Percentiles rank a stretch among this genome's conserved stretches.
These are phyloP conservation scores for Chaetura pelagica DNA, from an alignment of 2,113 vertebrate species.

Conservation along the genomic window DNA sequence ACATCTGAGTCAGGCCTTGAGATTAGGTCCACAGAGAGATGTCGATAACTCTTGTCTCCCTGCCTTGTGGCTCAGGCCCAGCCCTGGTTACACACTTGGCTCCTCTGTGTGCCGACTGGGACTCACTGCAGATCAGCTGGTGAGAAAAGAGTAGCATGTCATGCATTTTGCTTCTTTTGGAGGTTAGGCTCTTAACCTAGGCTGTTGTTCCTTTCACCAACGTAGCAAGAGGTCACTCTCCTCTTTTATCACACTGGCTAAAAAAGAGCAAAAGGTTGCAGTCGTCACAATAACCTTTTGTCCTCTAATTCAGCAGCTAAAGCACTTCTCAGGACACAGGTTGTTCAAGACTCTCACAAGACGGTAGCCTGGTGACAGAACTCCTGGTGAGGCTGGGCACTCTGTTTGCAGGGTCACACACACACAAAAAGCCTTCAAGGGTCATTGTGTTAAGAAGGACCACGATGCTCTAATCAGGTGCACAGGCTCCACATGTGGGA, in stretches of 20 bases:
- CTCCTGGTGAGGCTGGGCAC: background rate
- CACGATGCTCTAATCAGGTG: background rate
- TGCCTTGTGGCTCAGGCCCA: background rate
- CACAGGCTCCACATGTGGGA: background rate
- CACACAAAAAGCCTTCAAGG: background rate
- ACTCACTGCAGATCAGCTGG: background rate
- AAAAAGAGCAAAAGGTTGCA: constrained; percentile 18
- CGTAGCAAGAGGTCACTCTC: constrained; percentile 40
- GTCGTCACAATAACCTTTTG: constrained; percentile 39
- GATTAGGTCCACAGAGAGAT: background rate
- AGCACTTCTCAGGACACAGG: constrained; percentile 1
- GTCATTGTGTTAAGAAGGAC: background rate
- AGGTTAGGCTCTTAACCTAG: constrained; percentile 55
- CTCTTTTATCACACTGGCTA: background rate
- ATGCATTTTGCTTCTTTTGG: background rate
- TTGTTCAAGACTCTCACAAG: background rate
- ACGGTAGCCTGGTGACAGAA: background rate
- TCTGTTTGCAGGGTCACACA: constrained; percentile 14
- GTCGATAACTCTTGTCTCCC: background rate
- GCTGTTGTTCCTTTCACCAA: constrained; percentile 32
- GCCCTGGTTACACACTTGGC: background rate
- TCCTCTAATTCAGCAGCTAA: background rate
- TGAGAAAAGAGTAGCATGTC: background rate
- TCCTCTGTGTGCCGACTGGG: background rate
- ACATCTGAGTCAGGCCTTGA: background rate